These are phyloP conservation scores for Andrena flavipes DNA, from an alignment of 2,888 invertebrate genomes.

Conservation along the genomic window DNA sequence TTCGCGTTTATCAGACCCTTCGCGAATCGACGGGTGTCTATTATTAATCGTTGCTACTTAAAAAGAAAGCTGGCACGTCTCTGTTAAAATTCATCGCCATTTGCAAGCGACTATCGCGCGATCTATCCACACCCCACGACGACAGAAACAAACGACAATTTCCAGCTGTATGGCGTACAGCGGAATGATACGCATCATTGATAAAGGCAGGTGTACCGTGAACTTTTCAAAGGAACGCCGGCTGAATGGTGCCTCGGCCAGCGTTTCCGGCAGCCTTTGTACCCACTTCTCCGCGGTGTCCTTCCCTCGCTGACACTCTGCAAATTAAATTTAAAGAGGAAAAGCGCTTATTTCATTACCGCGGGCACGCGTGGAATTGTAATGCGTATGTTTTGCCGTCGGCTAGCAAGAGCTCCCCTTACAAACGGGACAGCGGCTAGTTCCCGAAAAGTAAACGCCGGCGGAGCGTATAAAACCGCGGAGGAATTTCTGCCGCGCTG, in stretches of 20 bases:
- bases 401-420: not conserved
- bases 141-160: conserved; percentile 39
- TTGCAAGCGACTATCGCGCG: not conserved
- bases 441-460: not conserved
- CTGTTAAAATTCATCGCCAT: not conserved
- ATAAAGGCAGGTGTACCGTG: conserved; percentile 50
- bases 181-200: conserved; percentile 55
- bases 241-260: conserved; percentile 24
- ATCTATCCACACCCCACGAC: conserved; percentile 10
- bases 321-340: conserved; percentile 77
- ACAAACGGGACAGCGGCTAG: conserved; percentile 25
- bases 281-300: conserved; percentile 4
- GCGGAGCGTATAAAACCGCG: not conserved
- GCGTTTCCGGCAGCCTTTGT: conserved; percentile 50
- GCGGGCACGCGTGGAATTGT: conserved; percentile 71
- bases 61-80: not conserved
- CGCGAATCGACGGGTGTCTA: not conserved
- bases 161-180: not conserved
- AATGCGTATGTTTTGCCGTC: conserved; percentile 52
- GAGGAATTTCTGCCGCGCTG: not conserved
- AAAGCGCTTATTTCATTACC: conserved; percentile 75
- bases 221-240: conserved; percentile 53
- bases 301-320: conserved; percentile 49
- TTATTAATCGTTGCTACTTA: not conserved
- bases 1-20: not conserved